Evolutionary conservation across 2,888 invertebrate species (phyloP).

Genomic region (Epinotia nisella): DNA sequence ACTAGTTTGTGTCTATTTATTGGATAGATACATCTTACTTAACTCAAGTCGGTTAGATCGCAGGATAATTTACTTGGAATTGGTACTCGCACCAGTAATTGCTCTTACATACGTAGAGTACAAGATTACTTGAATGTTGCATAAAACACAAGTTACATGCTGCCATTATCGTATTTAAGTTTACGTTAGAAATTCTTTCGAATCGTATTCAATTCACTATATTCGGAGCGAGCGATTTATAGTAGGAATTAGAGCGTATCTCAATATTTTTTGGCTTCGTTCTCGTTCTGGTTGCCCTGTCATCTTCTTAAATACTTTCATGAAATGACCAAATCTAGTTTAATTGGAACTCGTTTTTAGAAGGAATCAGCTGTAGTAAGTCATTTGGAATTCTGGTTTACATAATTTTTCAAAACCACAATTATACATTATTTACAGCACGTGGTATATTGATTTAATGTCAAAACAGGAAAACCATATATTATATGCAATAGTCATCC

Average conservation of each 20-base stretch:
- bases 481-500: conserved; percentile 6
- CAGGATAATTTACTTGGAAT: conserved; percentile 34
- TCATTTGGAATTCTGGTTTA: conserved; percentile 10
- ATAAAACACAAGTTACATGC: conserved; percentile 42
- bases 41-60: conserved; percentile 32
- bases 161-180: conserved; percentile 35
- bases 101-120: conserved; percentile 40
- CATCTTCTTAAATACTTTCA: conserved; percentile 12
- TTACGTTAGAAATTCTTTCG: conserved; percentile 28
- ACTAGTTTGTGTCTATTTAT: conserved; percentile 18
- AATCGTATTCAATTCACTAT: conserved; percentile 36
- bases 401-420: conserved; percentile 9
- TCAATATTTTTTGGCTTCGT: conserved; percentile 10
- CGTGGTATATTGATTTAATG: conserved; percentile 10
- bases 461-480: conserved; percentile 31
- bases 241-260: conserved; percentile 40
- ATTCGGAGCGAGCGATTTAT: conserved; percentile 36
- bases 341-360: conserved; percentile 1
- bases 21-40: conserved; percentile 32
- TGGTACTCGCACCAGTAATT: conserved; percentile 35
- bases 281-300: not conserved
- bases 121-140: conserved; percentile 40
- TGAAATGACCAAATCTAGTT: not conserved
- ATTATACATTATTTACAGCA: not conserved
- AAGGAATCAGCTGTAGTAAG: not conserved